Percentiles rank a stretch among this genome's conserved stretches.
Conservation (phyloP, 2,797 vertebrate genomes). For the Mus caroli region DNA sequence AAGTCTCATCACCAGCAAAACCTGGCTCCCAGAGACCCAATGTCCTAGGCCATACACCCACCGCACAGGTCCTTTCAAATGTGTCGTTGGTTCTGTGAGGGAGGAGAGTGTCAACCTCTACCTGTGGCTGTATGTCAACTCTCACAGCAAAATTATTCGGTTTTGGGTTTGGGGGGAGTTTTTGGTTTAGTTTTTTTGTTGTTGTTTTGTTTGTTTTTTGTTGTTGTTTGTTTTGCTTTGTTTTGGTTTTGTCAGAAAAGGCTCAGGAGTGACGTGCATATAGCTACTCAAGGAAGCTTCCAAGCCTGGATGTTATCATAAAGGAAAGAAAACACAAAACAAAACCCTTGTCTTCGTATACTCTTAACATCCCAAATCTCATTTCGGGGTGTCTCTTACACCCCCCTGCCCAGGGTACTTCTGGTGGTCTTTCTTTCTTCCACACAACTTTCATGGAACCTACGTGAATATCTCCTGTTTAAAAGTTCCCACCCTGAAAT, state of each 20-base stretch:
- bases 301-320: not conserved
- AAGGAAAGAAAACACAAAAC: not conserved
- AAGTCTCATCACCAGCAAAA: not conserved
- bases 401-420: not conserved
- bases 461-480: rapidly evolving
- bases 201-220: not conserved
- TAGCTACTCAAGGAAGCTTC: not conserved
- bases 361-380: not conserved
- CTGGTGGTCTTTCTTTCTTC: not conserved
- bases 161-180: no score
- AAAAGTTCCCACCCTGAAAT: not conserved
- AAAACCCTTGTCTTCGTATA: not conserved
- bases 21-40: not conserved
- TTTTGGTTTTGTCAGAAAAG: not conserved
- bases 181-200: no score
- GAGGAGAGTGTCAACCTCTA: not conserved
- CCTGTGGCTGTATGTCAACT: not conserved
- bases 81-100: not conserved
- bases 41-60: no score
- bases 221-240: no score
- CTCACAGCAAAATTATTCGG: not conserved
- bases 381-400: not conserved
- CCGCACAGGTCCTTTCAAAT: no score
- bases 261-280: not conserved
- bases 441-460: no score